Evolutionary conservation across 2,888 invertebrate species (phyloP).

Genomic region (Lasioglossum pauxillum): DNA sequence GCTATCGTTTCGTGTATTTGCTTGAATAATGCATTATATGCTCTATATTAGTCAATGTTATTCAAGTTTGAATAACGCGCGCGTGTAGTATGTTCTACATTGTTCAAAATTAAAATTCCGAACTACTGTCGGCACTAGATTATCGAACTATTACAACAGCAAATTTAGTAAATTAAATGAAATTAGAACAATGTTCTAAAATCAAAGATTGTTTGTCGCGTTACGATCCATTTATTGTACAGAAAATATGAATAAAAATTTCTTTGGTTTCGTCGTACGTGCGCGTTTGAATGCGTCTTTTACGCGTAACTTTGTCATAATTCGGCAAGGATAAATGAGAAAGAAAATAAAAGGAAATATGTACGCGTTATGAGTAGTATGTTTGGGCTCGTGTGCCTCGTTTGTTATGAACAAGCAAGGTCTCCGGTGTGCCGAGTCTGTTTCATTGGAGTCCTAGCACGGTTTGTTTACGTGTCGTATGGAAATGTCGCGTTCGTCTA

Average conservation of each 20-base stretch:
- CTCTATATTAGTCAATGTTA: not conserved
- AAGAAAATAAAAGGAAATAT: not conserved
- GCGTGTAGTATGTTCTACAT: too few species aligned
- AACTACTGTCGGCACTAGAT: too few species aligned
- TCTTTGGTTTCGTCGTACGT: not conserved
- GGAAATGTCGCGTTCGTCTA: not conserved
- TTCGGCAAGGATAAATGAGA: not conserved
- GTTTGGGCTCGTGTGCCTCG: not conserved
- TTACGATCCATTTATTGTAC: too few species aligned
- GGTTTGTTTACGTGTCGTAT: not conserved
- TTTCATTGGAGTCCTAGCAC: conserved; percentile 7
- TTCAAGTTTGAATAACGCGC: not conserved
- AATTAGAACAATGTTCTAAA: too few species aligned
- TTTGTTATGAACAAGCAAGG: conserved; percentile 4
- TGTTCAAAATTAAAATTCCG: too few species aligned
- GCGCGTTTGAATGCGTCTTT: not conserved
- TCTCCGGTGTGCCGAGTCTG: not conserved
- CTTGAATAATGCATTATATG: not conserved
- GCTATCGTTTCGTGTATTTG: not conserved
- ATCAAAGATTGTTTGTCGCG: not conserved
- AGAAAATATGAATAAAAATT: not conserved
- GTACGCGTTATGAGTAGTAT: not conserved
- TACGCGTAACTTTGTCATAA: not conserved
- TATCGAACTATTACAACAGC: too few species aligned
- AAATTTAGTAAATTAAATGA: too few species aligned